A percentile compares a stretch with the other conserved stretches of the same genome.
These are phyloP conservation scores for Nyctalus aviator DNA, from an alignment of 2,797 vertebrate species.

Conservation along the genomic window DNA sequence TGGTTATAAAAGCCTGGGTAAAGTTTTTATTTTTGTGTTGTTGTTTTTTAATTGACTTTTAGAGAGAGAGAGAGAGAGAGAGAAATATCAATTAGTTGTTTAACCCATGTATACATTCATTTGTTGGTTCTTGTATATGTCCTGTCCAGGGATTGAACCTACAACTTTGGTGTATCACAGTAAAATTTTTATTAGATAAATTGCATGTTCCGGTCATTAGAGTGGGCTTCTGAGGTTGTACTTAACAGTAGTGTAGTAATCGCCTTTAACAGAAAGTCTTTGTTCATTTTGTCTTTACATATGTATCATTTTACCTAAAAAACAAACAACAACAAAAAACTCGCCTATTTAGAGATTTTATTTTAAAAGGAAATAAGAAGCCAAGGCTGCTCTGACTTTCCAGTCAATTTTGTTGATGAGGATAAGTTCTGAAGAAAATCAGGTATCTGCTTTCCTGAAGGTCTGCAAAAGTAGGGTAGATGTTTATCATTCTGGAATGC, in stretches of 20 bases:
- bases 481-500: background rate
- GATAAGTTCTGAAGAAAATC: background rate
- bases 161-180: background rate
- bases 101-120: background rate
- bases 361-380: background rate
- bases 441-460: background rate
- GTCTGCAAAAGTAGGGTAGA: background rate
- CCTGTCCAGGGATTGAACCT: background rate
- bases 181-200: background rate
- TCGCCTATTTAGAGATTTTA: no score
- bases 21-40: background rate
- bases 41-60: background rate
- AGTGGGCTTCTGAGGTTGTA: background rate
- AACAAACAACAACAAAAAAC: no score
- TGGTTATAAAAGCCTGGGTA: no score
- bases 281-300: background rate
- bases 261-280: background rate
- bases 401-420: background rate
- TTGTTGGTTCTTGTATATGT: background rate
- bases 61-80: background rate
- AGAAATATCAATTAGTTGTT: background rate
- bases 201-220: background rate
- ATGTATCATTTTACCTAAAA: fast-evolving
- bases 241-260: background rate
- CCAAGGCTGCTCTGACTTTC: background rate